phyloP scores from a whole-genome alignment of 2,113 vertebrate genomes.

The Clupea harengus region DNA sequence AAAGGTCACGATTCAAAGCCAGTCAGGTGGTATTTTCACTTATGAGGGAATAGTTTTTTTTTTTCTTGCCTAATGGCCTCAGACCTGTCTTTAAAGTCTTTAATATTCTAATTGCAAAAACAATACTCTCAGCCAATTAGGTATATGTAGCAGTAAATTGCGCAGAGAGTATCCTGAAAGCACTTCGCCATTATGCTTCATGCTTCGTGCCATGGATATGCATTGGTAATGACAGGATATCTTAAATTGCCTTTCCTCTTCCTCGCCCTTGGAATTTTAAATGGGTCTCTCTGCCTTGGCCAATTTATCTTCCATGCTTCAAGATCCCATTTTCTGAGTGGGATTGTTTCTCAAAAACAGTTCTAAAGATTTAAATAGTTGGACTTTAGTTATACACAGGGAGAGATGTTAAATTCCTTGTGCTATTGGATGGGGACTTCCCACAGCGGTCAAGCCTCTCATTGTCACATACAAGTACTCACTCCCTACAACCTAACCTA shows the following conservation, averaged over 20 bases:
- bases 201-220: slow-evolving; percentile 13
- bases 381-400: too few relatives aligned
- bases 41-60: background rate
- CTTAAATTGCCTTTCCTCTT: slow-evolving; percentile 55
- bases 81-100: slow-evolving; percentile 49
- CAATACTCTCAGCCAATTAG: slow-evolving; percentile 65
- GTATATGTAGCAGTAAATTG: slow-evolving; percentile 59
- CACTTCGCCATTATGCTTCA: slow-evolving; percentile 53
- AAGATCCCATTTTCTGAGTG: slow-evolving; percentile 52
- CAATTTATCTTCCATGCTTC: slow-evolving; percentile 58
- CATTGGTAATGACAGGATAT: slow-evolving; percentile 62
- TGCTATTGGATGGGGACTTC: too few relatives aligned
- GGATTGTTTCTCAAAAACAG: slow-evolving; percentile 48
- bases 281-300: slow-evolving; percentile 55
- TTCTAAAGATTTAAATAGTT: slow-evolving; percentile 13
- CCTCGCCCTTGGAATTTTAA: slow-evolving; percentile 47
- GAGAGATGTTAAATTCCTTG: too few relatives aligned
- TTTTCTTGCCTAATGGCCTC: background rate
- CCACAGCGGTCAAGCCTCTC: too few relatives aligned
- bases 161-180: slow-evolving; percentile 52
- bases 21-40: slow-evolving; percentile 5
- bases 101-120: slow-evolving; percentile 62
- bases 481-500: too few relatives aligned
- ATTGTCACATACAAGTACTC: too few relatives aligned
- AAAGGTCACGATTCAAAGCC: background rate